Evolutionary conservation across 2,888 invertebrate genomes (phyloP), one percentile per base, ranked within the genome.

Genomic region (Masnerella sp.): DNA sequence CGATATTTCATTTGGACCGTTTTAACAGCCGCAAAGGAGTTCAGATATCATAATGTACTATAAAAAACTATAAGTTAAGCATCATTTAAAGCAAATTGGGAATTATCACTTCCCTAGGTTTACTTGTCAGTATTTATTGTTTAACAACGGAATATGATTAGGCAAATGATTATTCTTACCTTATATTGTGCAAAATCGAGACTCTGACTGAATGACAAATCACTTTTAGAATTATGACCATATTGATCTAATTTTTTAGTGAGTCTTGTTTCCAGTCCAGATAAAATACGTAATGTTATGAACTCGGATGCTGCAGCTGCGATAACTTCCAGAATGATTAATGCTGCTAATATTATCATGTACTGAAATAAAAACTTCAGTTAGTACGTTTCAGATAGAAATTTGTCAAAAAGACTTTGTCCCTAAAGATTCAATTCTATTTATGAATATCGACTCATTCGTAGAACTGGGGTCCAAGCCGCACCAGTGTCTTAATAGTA

Each of bases 121-220:
- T n/a, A n/a, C n/a, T n/a, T n/a, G n/a, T n/a, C n/a, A n/a, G n/a
- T n/a, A n/a, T n/a, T n/a, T n/a, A n/a, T n/a, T n/a, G n/a, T n/a
- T n/a, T n/a, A n/a, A n/a, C n/a, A n/a, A n/a, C n/a, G n/a, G n/a
- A n/a, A n/a, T n/a, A n/a, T n/a, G n/a, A n/a, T n/a, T n/a, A n/a
- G n/a, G n/a, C n/a, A n/a, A n/a, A n/a, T n/a, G n/a, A n/a, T n/a
- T 3, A 1, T 36, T 14, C 28, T 18, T 81, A 89, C 89, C 85
- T 88, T 87, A 74, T 87, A 88, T 72, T 89, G 89, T 36, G 88
- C 87, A 77, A 86, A 88, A 78, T 89, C 89, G 51, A 89, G 81
- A 51, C 89, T 88, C 30, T 87, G 82, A 47, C 88, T 89, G 75
- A 89, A 88, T 4, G 81, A 78, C 0, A 81, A 64, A 61, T 87